Conservation (phyloP, 2,888 invertebrate species). For the Ptychoptera contaminata region DNA sequence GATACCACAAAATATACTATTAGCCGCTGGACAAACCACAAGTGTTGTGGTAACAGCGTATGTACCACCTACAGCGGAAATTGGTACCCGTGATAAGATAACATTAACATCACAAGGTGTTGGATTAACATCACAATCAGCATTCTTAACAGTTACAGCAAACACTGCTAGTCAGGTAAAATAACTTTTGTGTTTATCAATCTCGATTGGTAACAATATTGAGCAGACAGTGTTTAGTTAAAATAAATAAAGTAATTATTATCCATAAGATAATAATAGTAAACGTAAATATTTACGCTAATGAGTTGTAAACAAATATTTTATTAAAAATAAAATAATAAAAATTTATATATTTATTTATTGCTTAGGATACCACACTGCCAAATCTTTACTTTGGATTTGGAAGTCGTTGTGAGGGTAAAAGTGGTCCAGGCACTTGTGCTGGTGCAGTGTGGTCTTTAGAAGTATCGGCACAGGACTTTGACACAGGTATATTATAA, state of each 20-base stretch:
- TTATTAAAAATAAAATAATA: constrained; percentile 21
- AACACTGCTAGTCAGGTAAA: constrained; percentile 21
- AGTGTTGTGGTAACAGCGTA: constrained; percentile 38
- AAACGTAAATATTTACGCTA: constrained; percentile 15
- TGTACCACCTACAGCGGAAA: constrained; percentile 32
- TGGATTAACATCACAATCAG: constrained; percentile 27
- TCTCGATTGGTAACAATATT: too few relatives aligned
- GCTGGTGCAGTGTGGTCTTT: constrained; percentile 52
- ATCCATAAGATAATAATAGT: constrained; percentile 11
- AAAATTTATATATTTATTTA: too few relatives aligned
- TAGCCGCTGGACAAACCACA: constrained; percentile 31
- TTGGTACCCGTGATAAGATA: constrained; percentile 42
- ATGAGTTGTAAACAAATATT: too few relatives aligned
- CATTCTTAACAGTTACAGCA: constrained; percentile 29
- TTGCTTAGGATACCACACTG: constrained; percentile 36
- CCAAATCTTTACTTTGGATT: constrained; percentile 46
- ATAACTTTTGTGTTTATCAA: constrained; percentile 8
- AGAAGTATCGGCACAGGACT: constrained; percentile 49
- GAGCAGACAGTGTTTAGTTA: background rate
- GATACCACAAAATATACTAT: constrained; percentile 27
- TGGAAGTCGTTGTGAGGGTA: constrained; percentile 45
- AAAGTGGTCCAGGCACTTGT: constrained; percentile 38
- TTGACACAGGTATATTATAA: constrained; percentile 41
- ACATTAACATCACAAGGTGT: constrained; percentile 40
- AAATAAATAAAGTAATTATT: too few relatives aligned